Evolutionary conservation across 2,888 invertebrate genomes (phyloP).

Genomic region (Rotaria magnacalcarata): DNA sequence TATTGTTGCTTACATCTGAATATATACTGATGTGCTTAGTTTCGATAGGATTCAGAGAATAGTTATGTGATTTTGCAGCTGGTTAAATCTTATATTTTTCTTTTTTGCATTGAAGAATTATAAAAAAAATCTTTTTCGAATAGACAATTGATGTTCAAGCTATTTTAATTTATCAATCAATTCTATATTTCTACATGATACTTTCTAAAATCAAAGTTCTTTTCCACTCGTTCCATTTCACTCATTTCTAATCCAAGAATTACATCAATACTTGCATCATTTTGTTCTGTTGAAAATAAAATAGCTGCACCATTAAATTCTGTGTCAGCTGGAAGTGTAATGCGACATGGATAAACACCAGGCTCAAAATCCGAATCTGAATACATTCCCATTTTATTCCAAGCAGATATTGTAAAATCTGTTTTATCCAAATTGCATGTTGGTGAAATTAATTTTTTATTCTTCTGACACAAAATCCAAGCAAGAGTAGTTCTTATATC

Average conservation of each 20-base stretch:
- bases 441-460: background rate
- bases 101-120: too few species aligned
- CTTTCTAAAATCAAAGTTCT: background rate
- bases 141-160: too few species aligned
- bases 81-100: too few species aligned
- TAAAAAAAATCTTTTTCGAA: too few species aligned
- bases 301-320: background rate
- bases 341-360: background rate
- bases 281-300: background rate
- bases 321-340: background rate
- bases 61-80: too few species aligned
- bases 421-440: background rate
- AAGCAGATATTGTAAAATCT: conserved; percentile 4
- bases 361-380: background rate
- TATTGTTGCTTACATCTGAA: too few species aligned
- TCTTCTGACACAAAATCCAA: background rate
- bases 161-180: too few species aligned
- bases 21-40: too few species aligned
- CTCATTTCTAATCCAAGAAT: background rate
- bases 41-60: too few species aligned
- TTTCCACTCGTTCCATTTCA: background rate
- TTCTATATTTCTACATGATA: background rate
- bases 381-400: conserved; percentile 29
- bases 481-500: background rate
- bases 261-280: background rate